Evolutionary conservation across 2,888 invertebrate genomes (phyloP).

Genomic region (Drosophila planitibia): DNA sequence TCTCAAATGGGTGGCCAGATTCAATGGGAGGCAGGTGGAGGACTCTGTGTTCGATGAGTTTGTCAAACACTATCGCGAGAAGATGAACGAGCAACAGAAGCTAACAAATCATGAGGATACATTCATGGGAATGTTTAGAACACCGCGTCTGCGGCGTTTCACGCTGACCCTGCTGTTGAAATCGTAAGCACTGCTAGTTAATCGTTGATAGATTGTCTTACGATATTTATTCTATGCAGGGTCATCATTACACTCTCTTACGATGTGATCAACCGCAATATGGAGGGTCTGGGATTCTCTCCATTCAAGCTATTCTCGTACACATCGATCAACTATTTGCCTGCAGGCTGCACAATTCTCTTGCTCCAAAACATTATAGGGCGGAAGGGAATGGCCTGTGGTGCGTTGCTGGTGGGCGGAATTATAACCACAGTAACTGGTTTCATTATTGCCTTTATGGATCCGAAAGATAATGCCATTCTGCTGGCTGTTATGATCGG

Average conservation of each 20-base stretch:
- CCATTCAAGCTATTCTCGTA: conserved; percentile 87
- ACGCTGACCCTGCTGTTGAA: conserved; percentile 87
- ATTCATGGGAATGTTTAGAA: conserved; percentile 86
- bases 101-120: conserved; percentile 68
- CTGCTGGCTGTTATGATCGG: conserved; percentile 86
- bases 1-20: conserved; percentile 86
- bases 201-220: not conserved
- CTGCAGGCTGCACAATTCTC: conserved; percentile 85
- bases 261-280: conserved; percentile 87
- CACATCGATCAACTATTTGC: conserved; percentile 87
- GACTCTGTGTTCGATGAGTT: conserved; percentile 85
- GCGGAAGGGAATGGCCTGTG: conserved; percentile 87
- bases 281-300: conserved; percentile 86
- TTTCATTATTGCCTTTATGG: conserved; percentile 84
- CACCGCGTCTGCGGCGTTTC: conserved; percentile 86
- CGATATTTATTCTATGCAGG: conserved; percentile 71
- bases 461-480: conserved; percentile 81
- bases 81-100: conserved; percentile 60
- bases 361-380: conserved; percentile 84
- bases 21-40: conserved; percentile 86
- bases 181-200: conserved; percentile 85
- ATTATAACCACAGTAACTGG: conserved; percentile 86
- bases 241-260: conserved; percentile 87
- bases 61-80: conserved; percentile 77
- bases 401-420: conserved; percentile 86